Base-by-base conservation (phyloP, 2,888 invertebrate species). In the Drosophila nigritarsus region DNA sequence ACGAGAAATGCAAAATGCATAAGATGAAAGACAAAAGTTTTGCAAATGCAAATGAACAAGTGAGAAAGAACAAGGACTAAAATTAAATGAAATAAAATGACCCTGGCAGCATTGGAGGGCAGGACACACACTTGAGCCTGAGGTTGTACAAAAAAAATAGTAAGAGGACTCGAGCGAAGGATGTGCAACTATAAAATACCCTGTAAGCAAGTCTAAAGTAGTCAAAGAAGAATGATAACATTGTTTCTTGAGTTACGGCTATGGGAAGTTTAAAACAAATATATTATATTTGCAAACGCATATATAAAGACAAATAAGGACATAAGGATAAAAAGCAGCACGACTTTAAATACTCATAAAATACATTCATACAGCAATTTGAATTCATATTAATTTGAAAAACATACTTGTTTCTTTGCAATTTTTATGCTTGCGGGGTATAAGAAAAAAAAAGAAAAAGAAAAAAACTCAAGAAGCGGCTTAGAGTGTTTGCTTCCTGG, bases 11-110 rank as follows among this genome's bases (percentile, higher is more conserved):
- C 58, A 60, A 65, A 71, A 73, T 82, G 70, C 67, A 65, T 71
- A 68, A 67, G 50, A 69, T 55, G 61, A 66, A 73, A 74, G 66
- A 68, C 75, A 71, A 81, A 71, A 76, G 72, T 70, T 69, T 73
- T 73, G 60, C 64, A 73, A 82, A 89, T 87, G 86, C 89, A 87
- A 87, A 87, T 89, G 89, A 85, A 80, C 89, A 87, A 87, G 62
- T 27, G 49, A 38, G 49, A 50, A 29, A 32, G n/a, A 42, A 45
- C 15, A 34, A 62, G 32, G 15, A 42, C 42, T 42, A 42, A 56
- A 67, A 49, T 27, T 18, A 49, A 67, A 55, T 40, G 27, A 34
- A 67, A 65, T 54, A 66, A 54, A 55, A 42, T 67, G 86, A 89
- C 85, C 85, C 89, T 86, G 85, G 73, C 84, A 66, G 75, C 65